Evolutionary conservation across 37 sponge, comb jelly and placozoan genomes (phyloP).

Genomic region (Aplysina aerophoba): DNA sequence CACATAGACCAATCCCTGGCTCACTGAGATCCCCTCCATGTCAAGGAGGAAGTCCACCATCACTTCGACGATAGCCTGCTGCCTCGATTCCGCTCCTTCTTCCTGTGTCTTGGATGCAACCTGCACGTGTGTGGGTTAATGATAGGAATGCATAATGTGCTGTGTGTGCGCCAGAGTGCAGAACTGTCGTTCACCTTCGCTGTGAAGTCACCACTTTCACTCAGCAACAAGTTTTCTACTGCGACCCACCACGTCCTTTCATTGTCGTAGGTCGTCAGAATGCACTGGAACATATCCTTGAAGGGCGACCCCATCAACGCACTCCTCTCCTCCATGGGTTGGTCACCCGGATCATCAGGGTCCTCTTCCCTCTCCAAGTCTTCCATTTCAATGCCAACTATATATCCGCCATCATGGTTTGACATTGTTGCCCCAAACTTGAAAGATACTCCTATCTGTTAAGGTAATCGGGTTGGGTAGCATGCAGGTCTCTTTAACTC

Average conservation of each 20-base stretch:
- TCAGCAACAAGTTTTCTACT: background rate
- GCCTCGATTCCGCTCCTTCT: background rate
- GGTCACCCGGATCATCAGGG: too few relatives aligned
- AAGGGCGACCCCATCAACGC: background rate
- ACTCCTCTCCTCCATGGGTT: background rate
- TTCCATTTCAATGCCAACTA: too few relatives aligned
- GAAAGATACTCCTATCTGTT: too few relatives aligned
- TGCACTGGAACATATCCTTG: background rate
- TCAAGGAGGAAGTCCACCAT: slow-evolving; percentile 9
- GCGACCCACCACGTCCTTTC: slow-evolving; percentile 15
- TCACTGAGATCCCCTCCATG: background rate
- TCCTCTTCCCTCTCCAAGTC: too few relatives aligned
- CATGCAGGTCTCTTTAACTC: too few relatives aligned
- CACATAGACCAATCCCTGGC: slow-evolving; percentile 21
- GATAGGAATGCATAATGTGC: too few relatives aligned
- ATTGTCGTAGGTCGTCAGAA: slow-evolving; percentile 15
- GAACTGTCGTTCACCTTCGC: background rate
- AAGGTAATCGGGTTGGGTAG: too few relatives aligned
- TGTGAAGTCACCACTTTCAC: background rate
- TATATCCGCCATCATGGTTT: too few relatives aligned
- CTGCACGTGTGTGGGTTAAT: background rate
- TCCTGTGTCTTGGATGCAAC: background rate
- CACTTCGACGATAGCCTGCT: background rate
- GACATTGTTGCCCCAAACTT: too few relatives aligned
- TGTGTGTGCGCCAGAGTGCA: too few relatives aligned